Evolutionary conservation across 2,113 vertebrate species (phyloP).

Genomic region (Catharus minimus): DNA sequence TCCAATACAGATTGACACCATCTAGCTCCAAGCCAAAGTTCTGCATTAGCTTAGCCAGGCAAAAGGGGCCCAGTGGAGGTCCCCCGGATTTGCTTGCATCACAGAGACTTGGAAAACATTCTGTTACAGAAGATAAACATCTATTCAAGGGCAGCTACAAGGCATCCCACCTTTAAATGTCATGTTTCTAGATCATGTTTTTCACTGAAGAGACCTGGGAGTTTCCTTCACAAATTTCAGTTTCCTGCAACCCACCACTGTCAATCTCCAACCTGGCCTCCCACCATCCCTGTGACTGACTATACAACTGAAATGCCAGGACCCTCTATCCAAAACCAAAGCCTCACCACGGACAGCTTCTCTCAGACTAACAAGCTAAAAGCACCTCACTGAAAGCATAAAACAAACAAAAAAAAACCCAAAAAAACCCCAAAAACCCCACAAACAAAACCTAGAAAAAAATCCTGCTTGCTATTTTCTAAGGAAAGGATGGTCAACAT

Average conservation of each 20-base stretch:
- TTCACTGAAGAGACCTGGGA: background rate
- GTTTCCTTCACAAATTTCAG: background rate
- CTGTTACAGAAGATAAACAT: background rate
- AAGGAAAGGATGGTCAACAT: background rate
- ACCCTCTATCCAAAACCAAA: background rate
- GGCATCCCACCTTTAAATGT: background rate
- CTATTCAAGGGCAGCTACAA: background rate
- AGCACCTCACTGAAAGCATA: background rate
- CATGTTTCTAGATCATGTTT: background rate
- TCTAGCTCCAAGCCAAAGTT: background rate
- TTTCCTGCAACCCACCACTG: background rate
- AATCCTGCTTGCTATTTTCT: background rate
- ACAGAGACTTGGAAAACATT: background rate
- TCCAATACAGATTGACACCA: background rate
- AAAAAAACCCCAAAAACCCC: too few relatives aligned
- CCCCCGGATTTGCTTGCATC: background rate
- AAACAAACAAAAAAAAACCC: background rate
- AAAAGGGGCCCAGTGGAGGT: background rate
- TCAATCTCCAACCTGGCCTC: background rate
- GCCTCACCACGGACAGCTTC: fast-evolving
- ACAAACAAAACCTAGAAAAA: background rate
- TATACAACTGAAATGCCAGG: background rate
- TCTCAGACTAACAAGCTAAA: background rate
- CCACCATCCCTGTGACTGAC: background rate
- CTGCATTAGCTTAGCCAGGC: background rate